phyloP scores from a whole-genome alignment of 2,113 vertebrate species.

The Salvelinus namaycush region DNA sequence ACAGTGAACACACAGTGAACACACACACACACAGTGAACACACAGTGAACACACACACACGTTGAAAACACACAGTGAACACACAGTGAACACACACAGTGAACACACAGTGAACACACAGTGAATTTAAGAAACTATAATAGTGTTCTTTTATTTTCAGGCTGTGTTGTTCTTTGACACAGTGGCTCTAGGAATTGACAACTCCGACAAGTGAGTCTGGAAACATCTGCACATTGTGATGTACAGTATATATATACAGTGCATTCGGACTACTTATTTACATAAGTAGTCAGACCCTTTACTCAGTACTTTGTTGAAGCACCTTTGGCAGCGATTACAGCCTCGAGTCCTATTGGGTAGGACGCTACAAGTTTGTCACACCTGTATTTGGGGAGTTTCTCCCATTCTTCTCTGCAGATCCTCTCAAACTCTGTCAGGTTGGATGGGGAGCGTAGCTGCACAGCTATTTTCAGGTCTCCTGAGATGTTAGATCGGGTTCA shows the following conservation, averaged over 20 bases:
- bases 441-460: no score
- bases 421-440: no score
- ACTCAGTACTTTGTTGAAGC: no score
- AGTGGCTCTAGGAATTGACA: slow-evolving; percentile 41
- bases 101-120: neutral
- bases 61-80: neutral
- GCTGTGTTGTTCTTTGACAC: slow-evolving; percentile 63
- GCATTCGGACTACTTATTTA: no score
- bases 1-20: neutral
- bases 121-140: neutral
- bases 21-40: neutral
- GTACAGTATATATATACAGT: neutral
- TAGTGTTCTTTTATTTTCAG: slow-evolving; percentile 37
- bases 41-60: neutral
- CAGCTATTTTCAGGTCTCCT: no score
- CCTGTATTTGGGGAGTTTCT: no score
- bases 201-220: slow-evolving; percentile 53
- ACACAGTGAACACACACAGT: neutral
- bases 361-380: no score
- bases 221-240: neutral
- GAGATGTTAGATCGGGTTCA: no score
- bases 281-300: no score
- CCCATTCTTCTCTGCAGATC: no score
- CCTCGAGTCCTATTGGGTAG: no score
- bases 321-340: no score